Conservation (phyloP, 2,113 vertebrate genomes). For the Columbina picui region DNA sequence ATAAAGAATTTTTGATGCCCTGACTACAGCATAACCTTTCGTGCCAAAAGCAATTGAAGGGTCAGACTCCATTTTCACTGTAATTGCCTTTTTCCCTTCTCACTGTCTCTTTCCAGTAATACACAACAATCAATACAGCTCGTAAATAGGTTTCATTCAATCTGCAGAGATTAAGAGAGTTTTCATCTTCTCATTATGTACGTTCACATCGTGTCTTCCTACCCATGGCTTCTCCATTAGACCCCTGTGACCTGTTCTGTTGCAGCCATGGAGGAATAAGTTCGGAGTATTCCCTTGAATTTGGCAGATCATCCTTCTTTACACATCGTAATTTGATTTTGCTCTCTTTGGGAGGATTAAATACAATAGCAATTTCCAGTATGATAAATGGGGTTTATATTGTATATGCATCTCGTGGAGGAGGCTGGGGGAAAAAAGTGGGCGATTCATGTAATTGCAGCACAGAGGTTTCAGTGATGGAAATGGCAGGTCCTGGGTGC, state of each 20-base stretch:
- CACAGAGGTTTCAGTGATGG: constrained; percentile 4
- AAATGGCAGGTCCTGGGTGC: not conserved
- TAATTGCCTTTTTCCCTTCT: constrained; percentile 76
- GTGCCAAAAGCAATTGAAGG: constrained; percentile 73
- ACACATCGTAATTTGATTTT: constrained; percentile 27
- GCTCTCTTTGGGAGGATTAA: constrained; percentile 45
- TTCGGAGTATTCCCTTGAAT: constrained; percentile 3
- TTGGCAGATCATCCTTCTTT: constrained; percentile 6
- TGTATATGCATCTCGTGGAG: not conserved
- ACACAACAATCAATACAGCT: constrained; percentile 64
- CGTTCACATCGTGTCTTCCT: not conserved
- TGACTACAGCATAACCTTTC: not conserved
- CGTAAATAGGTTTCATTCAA: constrained; percentile 77
- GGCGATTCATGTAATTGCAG: constrained; percentile 4
- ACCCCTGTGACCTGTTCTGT: not conserved
- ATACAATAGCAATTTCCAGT: not conserved
- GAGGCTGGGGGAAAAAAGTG: not conserved
- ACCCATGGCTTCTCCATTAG: not conserved
- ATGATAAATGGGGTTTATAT: not conserved
- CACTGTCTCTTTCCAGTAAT: constrained; percentile 70
- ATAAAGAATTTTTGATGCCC: constrained; percentile 11
- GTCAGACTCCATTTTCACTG: constrained; percentile 71
- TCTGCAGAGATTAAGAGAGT: constrained; percentile 43
- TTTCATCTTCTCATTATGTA: constrained; percentile 44
- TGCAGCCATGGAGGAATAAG: not conserved